Base-by-base conservation (phyloP, 2,797 vertebrate genomes). In the Pogoniulus pusillus region DNA sequence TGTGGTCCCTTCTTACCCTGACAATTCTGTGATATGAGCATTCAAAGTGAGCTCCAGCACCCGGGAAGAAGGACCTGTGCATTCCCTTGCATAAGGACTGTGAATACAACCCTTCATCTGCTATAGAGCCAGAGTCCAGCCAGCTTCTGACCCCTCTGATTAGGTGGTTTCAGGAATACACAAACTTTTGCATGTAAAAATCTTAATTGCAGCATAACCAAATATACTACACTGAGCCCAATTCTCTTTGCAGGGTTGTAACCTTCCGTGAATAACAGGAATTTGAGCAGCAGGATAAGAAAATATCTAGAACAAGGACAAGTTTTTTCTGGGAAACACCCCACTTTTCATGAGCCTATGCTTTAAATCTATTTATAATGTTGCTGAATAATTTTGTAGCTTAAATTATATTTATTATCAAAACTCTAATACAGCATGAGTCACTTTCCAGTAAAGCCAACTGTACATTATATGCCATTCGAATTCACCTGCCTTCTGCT, bases 391-490 rank as follows among this genome's bases (percentile, higher is more conserved):
- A 93, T 92, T 96, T 82, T 85, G 69, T 63, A 91, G 54, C 7
- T 91, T 93, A 95, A 96, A 96, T 85, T 78, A 74, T 85, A 94
- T 91, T 95, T 95, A 96, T 96, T 96, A 96, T 93, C 77, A 93
- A 95, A 97, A 97, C 93, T 94, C 85, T 92, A 95, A 96, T 93
- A 83, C 85, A 95, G 87, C 68, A 91, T 90, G 93, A 95, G 92
- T 89, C 68, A 64, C 64, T 97, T 97, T 94, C 93, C 94, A 97
- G 83, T 95, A 96, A 97, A 97, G 96, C 93, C 91, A 96, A 78
- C 76, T 58, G 89, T 83, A 95, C 95, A 96, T 96, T 95, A 96
- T 87, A 92, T 77, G 87, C 77, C 84, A 90, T 90, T 96, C 59
- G 95, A 94, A 96, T 95, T 95, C 94, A 96, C 79, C 91, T 96